Percentiles rank a stretch among this genome's conserved stretches.
phyloP scores from a whole-genome alignment of 2,797 vertebrate species.

The Diceros bicornis region DNA sequence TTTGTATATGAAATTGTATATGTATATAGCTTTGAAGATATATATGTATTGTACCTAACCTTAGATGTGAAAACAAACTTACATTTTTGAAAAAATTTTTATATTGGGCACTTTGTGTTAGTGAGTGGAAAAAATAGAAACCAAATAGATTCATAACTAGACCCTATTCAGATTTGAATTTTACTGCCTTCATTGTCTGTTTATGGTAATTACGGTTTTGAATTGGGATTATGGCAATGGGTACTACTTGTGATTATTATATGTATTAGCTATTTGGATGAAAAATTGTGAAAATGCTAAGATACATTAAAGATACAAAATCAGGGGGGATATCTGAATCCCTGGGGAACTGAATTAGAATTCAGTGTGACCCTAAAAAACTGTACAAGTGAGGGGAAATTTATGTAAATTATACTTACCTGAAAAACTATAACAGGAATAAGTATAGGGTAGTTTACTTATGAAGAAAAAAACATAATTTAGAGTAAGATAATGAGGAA shows the following conservation, averaged over 20 bases:
- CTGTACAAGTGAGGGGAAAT: not conserved
- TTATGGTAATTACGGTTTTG: not conserved
- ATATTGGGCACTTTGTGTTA: not conserved
- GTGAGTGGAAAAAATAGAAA: not conserved
- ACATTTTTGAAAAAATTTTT: not conserved
- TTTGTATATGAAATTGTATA: not conserved
- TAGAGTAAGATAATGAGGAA: not conserved
- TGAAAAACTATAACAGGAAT: not conserved
- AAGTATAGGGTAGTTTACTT: not conserved
- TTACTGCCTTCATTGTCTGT: not conserved
- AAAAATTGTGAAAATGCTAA: not conserved
- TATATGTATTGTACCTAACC: not conserved
- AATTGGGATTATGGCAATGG: not conserved
- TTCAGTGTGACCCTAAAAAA: not conserved
- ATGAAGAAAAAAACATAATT: slow-evolving; percentile 23
- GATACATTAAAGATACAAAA: not conserved
- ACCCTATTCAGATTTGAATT: not conserved
- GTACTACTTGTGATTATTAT: not conserved
- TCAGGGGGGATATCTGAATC: not conserved
- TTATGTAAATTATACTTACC: not conserved
- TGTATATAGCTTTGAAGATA: not conserved
- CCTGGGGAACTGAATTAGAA: not conserved
- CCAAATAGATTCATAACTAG: not conserved
- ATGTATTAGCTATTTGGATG: not conserved
- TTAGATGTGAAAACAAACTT: not conserved